Evolutionary conservation across 64 coral and sea anemone genomes (phyloP), one percentile per base, ranked within the genome.

Genomic region (Actinia equina): DNA sequence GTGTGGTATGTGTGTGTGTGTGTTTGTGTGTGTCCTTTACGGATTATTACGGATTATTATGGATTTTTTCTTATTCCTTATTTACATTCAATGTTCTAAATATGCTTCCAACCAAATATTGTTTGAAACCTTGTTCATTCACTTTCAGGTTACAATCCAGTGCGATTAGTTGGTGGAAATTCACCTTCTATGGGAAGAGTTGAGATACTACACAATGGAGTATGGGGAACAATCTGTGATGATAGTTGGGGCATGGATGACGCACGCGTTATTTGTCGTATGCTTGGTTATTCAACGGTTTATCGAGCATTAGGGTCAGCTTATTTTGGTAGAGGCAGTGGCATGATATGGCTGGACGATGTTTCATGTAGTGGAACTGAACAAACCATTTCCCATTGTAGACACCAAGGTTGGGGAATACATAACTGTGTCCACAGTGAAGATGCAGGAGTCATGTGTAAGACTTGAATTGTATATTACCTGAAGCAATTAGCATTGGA

Each of bases 341-440:
- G 88, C 8, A 45, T 5, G 0, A 84, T 89, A 52, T 89, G 88
- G 88, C 82, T 89, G 15, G 88, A 89, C 43, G 64, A 89, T 74
- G 88, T 89, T 18, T 15, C 45, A 27, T 89, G 88, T 44, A 55
- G 17, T 16, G 88, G 88, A 37, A 84, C 65, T 23, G 88, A 89
- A 77, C 49, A 19, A 52, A 53, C 59, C 11, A 17, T 89, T 15
- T 82, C 44, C 9, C 53, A 89, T 4, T 89, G 88, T 46, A 62
- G 80, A 52, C 80, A 89, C 22, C 80, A 17, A 52, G 25, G 57
- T 16, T 89, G 79, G 79, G 57, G 80, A 44, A 44, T 70, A 15
- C 81, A 89, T 16, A 77, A 89, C 80, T 89, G 88, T n/a, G 65
- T 55, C 18, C 88, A 89, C 30, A 26, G 17, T 37, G 59, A 89